Evolutionary conservation across 2,888 invertebrate species (phyloP).

Genomic region (Hyalella azteca): DNA sequence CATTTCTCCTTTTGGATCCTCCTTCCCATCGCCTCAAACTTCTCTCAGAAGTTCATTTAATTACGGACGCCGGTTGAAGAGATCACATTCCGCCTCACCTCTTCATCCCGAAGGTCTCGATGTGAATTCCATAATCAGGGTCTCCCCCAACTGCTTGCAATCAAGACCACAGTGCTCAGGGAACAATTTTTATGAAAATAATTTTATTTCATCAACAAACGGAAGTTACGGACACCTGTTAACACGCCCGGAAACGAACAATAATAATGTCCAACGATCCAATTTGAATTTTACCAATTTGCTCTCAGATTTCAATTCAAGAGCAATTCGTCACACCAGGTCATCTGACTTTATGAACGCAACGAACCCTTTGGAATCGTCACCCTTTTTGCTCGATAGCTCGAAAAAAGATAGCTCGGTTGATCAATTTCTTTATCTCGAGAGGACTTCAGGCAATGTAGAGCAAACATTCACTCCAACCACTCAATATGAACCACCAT

Average conservation of each 20-base stretch:
- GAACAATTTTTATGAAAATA: neutral
- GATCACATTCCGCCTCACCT: slow-evolving; percentile 54
- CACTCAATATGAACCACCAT: too few relatives aligned
- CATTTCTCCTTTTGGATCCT: slow-evolving; percentile 48
- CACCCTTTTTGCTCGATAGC: neutral
- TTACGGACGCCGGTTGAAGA: slow-evolving; percentile 43
- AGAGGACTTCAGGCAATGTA: neutral
- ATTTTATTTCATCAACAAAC: neutral
- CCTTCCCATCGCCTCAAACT: slow-evolving; percentile 45
- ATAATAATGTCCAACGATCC: slow-evolving; percentile 15
- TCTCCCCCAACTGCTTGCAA: slow-evolving; percentile 65
- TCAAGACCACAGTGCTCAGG: neutral
- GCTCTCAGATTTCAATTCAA: neutral
- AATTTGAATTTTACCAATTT: slow-evolving; percentile 22
- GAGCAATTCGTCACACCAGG: slow-evolving; percentile 19
- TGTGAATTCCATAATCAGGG: slow-evolving; percentile 63
- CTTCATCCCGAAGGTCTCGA: slow-evolving; percentile 61
- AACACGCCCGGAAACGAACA: slow-evolving; percentile 46
- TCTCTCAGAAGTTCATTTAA: slow-evolving; percentile 46
- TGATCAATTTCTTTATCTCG: neutral
- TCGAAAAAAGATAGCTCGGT: neutral
- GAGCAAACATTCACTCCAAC: too few relatives aligned
- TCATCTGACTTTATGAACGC: slow-evolving; percentile 3
- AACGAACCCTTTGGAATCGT: neutral
- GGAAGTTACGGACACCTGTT: slow-evolving; percentile 54